These are phyloP conservation scores for Apocrypta bakeri DNA, from an alignment of 1,140 invertebrate species.

Conservation along the genomic window DNA sequence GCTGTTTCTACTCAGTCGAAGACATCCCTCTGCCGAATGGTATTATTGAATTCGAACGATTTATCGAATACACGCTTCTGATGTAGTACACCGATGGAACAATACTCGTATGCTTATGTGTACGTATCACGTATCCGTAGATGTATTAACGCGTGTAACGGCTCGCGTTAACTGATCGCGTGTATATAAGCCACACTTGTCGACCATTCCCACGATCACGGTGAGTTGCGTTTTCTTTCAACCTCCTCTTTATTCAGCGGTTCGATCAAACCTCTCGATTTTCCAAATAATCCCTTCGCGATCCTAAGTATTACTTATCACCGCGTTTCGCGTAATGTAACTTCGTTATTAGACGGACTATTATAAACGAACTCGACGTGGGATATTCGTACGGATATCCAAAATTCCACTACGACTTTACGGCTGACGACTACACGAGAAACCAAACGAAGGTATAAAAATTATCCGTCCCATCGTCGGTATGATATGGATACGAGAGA, in stretches of 20 bases:
- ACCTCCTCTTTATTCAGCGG: not conserved
- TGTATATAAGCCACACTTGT: constrained; percentile 18
- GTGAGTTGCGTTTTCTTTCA: not conserved
- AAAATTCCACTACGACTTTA: no score
- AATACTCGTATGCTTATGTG: constrained; percentile 61
- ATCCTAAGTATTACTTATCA: not conserved
- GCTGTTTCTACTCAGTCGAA: not conserved
- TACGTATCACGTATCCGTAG: constrained; percentile 36
- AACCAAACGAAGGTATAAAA: not conserved
- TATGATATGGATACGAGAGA: not conserved
- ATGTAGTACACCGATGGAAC: constrained; percentile 67
- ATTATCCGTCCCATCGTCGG: not conserved
- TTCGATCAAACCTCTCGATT: constrained; percentile 4
- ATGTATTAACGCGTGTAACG: constrained; percentile 43
- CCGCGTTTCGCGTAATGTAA: no score
- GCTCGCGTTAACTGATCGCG: not conserved
- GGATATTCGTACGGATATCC: no score
- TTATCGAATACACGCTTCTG: constrained; percentile 14
- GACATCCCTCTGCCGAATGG: no score
- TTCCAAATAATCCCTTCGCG: not conserved
- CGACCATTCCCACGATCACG: constrained; percentile 46
- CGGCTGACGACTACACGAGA: not conserved
- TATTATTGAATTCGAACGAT: not conserved
- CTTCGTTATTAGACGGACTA: no score
- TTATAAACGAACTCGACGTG: no score